Conservation (phyloP, 2,888 invertebrate species). For the Trichogramma dendrolimi region DNA sequence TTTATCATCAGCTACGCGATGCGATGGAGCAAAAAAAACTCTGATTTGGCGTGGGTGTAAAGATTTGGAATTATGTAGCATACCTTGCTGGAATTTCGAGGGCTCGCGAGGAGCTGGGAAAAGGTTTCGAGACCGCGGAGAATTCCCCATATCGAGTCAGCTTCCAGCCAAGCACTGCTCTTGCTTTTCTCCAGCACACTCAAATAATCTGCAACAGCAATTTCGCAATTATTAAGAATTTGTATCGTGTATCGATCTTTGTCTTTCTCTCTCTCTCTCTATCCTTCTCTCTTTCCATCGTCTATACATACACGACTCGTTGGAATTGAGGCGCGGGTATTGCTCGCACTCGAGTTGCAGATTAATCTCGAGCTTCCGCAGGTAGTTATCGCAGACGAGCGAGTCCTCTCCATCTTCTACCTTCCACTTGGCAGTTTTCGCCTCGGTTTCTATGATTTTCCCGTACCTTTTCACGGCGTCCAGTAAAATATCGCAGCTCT, state of each 20-base stretch:
- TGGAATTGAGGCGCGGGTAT: slow-evolving; percentile 66
- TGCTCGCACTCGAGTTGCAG: slow-evolving; percentile 62
- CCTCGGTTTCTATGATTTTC: slow-evolving; percentile 47
- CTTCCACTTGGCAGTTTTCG: slow-evolving; percentile 23
- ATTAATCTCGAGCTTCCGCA: slow-evolving; percentile 57
- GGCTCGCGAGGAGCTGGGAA: slow-evolving; percentile 60
- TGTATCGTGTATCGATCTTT: no score
- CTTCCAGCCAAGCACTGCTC: slow-evolving; percentile 40
- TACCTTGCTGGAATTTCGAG: no score
- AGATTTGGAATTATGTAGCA: no score
- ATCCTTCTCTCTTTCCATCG: no score
- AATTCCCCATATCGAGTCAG: slow-evolving; percentile 72
- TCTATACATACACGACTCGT: slow-evolving; percentile 68
- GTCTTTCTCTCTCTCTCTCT: no score
- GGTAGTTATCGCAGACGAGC: slow-evolving; percentile 40
- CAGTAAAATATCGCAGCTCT: slow-evolving; percentile 58
- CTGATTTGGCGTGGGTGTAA: neutral
- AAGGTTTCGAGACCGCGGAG: slow-evolving; percentile 83
- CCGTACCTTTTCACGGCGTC: slow-evolving; percentile 58
- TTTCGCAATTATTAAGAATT: neutral
- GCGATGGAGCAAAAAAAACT: neutral
- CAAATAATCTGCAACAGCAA: slow-evolving; percentile 11
- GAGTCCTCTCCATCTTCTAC: slow-evolving; percentile 27
- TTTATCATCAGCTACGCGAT: slow-evolving; percentile 62
- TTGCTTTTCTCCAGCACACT: neutral